A percentile compares a stretch with the other conserved stretches of the same genome.
phyloP scores from a whole-genome alignment of 2,888 invertebrate species.

The Cephonodes hylas region DNA sequence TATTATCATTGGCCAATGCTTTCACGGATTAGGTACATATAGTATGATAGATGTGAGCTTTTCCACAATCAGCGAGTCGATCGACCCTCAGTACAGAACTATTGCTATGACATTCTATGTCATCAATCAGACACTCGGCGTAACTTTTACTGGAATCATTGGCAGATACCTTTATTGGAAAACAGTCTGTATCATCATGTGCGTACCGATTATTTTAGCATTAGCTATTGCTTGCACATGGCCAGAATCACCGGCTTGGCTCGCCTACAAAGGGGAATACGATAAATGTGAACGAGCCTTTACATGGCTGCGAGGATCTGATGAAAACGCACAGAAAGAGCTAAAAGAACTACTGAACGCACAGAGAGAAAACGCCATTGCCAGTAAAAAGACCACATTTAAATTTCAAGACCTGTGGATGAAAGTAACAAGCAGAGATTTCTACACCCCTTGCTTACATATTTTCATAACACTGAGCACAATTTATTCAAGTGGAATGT shows the following conservation, averaged over 20 bases:
- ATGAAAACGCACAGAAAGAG: not conserved
- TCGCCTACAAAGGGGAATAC: slow-evolving; percentile 9
- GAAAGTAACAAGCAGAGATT: slow-evolving; percentile 16
- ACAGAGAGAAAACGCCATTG: not conserved
- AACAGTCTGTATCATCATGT: not conserved
- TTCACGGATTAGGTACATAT: not conserved
- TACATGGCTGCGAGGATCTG: not conserved
- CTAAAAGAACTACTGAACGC: not conserved
- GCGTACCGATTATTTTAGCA: not conserved
- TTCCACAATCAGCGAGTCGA: not conserved
- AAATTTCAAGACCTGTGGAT: not conserved
- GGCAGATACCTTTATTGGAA: not conserved
- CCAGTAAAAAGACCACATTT: not conserved
- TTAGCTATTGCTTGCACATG: slow-evolving; percentile 15
- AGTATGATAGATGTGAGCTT: not conserved
- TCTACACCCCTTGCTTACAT: slow-evolving; percentile 21
- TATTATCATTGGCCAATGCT: not conserved
- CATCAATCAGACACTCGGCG: not conserved
- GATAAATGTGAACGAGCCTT: not conserved
- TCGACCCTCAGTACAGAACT: not conserved
- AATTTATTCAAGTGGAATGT: slow-evolving; percentile 20
- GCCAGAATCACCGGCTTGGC: slow-evolving; percentile 14
- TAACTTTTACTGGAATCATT: not conserved
- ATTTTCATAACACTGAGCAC: slow-evolving; percentile 17
- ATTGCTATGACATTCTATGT: not conserved